phyloP scores from a whole-genome alignment of 1,140 invertebrate genomes.

The Aphelenchoides avenae region DNA sequence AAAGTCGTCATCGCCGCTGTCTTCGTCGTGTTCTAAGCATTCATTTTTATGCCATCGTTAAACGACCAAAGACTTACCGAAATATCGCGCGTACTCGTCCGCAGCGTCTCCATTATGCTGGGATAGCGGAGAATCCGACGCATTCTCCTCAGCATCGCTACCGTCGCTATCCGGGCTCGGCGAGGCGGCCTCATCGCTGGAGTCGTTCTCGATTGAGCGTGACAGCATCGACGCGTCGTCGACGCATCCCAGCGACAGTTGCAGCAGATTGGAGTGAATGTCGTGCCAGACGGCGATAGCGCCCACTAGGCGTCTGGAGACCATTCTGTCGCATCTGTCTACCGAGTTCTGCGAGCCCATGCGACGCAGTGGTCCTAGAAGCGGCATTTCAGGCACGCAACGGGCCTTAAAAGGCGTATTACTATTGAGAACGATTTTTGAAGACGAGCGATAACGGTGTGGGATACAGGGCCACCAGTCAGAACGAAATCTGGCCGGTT shows the following conservation, averaged over 20 bases:
- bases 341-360: conserved; percentile 20
- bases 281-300: conserved; percentile 58
- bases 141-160: not conserved
- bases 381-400: not conserved
- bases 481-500: conserved; percentile 1
- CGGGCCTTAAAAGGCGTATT: conserved; percentile 12
- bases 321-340: conserved; percentile 43
- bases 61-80: conserved; percentile 3
- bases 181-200: conserved; percentile 4
- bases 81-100: conserved; percentile 5
- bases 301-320: conserved; percentile 49
- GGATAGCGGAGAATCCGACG: not conserved
- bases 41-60: too few relatives aligned
- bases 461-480: not conserved
- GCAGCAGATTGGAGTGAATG: conserved; percentile 50
- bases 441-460: conserved; percentile 17
- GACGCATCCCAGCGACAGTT: conserved; percentile 39
- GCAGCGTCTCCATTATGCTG: conserved; percentile 23
- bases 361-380: conserved; percentile 6
- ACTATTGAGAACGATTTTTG: conserved; percentile 15
- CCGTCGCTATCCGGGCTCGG: conserved; percentile 12
- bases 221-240: too few relatives aligned
- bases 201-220: conserved; percentile 9
- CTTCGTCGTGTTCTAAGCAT: too few relatives aligned
- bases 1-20: conserved; percentile 18